A percentile compares a stretch with the other conserved stretches of the same genome.
Evolutionary conservation across 2,888 invertebrate species (phyloP).

Genomic region (Dioctria linearis): DNA sequence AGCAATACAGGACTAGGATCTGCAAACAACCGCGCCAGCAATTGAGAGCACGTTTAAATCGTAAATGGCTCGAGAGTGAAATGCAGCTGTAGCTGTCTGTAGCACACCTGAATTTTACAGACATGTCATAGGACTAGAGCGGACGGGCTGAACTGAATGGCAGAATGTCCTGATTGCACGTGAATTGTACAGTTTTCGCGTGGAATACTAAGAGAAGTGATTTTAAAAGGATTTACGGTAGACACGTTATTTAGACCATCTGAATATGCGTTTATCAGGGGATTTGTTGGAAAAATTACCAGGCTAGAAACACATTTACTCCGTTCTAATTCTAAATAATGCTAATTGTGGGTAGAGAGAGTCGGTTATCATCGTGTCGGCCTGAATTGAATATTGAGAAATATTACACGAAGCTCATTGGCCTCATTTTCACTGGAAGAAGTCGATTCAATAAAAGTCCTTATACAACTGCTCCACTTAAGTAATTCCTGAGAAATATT

Average conservation of each 20-base stretch:
- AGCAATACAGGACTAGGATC: background rate
- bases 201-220: background rate
- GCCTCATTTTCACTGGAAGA: too few species aligned
- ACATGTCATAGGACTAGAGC: background rate
- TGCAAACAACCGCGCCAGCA: background rate
- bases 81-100: constrained; percentile 4
- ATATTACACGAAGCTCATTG: too few species aligned
- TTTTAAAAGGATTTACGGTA: background rate
- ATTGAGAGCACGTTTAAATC: background rate
- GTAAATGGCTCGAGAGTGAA: constrained; percentile 7
- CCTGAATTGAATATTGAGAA: too few species aligned
- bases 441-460: too few species aligned
- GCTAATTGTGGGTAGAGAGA: too few species aligned
- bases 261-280: background rate
- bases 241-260: background rate
- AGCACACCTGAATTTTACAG: background rate
- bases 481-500: background rate
- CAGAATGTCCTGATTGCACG: constrained; percentile 1
- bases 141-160: too few species aligned
- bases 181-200: background rate
- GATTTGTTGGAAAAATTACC: background rate
- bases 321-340: too few species aligned
- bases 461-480: background rate
- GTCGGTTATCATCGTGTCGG: too few species aligned
- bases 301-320: background rate